Conservation (phyloP, 1,140 invertebrate genomes). For the Cryptotermes secundus region DNA sequence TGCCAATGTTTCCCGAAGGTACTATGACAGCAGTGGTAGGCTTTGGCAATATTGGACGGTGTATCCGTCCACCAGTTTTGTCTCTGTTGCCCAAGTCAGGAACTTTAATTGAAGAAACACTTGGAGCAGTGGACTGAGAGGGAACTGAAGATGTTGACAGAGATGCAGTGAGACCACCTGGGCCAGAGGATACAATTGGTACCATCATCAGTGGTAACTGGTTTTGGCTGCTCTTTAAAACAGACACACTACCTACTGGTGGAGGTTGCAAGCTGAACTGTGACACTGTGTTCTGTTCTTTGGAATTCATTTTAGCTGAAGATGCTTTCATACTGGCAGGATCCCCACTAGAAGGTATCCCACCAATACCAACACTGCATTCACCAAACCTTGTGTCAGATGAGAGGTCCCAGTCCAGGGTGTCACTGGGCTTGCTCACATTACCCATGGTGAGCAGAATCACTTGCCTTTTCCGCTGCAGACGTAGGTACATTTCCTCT, state of each 20-base stretch:
- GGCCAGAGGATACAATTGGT: slow-evolving; percentile 40
- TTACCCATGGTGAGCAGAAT: slow-evolving; percentile 46
- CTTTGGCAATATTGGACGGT: slow-evolving; percentile 46
- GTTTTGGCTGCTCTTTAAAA: slow-evolving; percentile 27
- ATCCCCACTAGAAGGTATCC: not conserved
- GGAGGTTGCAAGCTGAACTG: not conserved
- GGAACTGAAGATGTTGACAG: slow-evolving; percentile 11
- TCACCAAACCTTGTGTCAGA: slow-evolving; percentile 23
- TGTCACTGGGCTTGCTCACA: not conserved
- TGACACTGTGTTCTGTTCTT: slow-evolving; percentile 1
- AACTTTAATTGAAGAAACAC: slow-evolving; percentile 33
- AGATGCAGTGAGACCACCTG: slow-evolving; percentile 18
- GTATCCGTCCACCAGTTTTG: slow-evolving; percentile 15
- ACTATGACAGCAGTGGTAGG: slow-evolving; percentile 33
- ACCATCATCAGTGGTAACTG: slow-evolving; percentile 39
- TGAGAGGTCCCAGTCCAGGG: slow-evolving; percentile 24
- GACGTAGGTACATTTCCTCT: slow-evolving; percentile 70
- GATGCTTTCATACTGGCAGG: not conserved
- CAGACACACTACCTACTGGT: not conserved
- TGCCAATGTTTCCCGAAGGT: slow-evolving; percentile 15
- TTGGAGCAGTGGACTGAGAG: slow-evolving; percentile 37
- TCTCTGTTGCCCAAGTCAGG: slow-evolving; percentile 26
- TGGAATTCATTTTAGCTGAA: not conserved
- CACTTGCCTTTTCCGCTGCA: slow-evolving; percentile 66
- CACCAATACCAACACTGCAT: not conserved